Evolutionary conservation across 2,888 invertebrate genomes (phyloP).

Genomic region (Thymelicus lineola): DNA sequence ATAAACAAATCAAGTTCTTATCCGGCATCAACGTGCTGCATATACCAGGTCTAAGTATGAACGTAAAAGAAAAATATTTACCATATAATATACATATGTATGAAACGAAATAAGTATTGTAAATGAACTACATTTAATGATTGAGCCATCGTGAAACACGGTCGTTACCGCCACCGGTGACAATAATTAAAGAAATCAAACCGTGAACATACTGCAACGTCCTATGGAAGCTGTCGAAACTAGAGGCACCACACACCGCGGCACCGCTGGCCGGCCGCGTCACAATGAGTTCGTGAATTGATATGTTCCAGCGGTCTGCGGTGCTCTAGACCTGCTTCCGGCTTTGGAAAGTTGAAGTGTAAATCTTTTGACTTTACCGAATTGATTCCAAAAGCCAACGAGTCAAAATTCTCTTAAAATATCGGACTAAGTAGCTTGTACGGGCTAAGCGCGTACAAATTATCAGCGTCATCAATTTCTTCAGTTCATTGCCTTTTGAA

Average conservation of each 20-base stretch:
- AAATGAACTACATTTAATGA: constrained; percentile 3
- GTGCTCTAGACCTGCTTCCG: not conserved
- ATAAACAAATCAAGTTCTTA: no score
- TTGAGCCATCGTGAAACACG: constrained; percentile 18
- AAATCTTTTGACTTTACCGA: not conserved
- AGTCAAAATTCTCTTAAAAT: no score
- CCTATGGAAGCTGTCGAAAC: constrained; percentile 32
- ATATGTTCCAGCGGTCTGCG: not conserved
- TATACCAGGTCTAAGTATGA: no score
- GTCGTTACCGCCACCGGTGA: constrained; percentile 15
- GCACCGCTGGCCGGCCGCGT: not conserved
- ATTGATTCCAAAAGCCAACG: no score
- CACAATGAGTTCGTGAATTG: constrained; percentile 10
- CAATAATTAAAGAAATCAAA: constrained; percentile 28
- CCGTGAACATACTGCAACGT: constrained; percentile 30
- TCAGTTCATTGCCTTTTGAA: no score
- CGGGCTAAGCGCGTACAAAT: no score
- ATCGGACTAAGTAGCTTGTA: no score
- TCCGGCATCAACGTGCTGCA: no score
- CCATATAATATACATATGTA: no score
- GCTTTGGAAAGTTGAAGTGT: not conserved
- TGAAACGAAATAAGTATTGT: no score
- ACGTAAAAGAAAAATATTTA: no score
- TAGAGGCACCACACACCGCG: not conserved
- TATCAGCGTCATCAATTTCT: no score